Conservation (phyloP, 2,888 invertebrate genomes). For the Hyposoter dolosus region DNA sequence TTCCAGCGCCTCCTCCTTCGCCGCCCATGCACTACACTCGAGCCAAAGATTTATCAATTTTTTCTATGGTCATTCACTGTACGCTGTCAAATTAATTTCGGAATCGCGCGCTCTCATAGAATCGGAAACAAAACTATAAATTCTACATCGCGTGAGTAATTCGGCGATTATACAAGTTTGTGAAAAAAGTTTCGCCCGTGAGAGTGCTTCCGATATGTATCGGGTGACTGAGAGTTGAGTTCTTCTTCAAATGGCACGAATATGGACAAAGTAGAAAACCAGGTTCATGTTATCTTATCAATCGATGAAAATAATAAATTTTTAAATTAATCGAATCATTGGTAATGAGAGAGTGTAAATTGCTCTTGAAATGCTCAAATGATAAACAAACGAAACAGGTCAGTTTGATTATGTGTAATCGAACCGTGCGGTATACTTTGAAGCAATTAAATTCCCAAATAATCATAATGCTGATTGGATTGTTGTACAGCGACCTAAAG, state of each 20-base stretch:
- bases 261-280: too few relatives aligned
- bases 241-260: too few relatives aligned
- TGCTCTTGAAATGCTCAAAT: neutral
- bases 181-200: neutral
- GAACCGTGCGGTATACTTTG: neutral
- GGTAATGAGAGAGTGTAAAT: too few relatives aligned
- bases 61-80: neutral
- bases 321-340: too few relatives aligned
- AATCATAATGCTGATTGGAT: neutral
- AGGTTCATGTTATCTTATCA: too few relatives aligned
- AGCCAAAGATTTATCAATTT: neutral
- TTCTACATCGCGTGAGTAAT: neutral
- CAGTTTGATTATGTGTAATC: neutral
- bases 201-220: too few relatives aligned
- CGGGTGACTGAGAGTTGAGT: too few relatives aligned
- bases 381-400: neutral
- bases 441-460: neutral
- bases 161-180: neutral
- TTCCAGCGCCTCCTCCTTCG: constrained; percentile 17
- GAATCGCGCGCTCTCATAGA: neutral
- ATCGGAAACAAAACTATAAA: neutral
- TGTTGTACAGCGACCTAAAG: neutral
- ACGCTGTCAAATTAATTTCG: neutral
- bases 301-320: too few relatives aligned
- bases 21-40: neutral